Conservation (phyloP, 2,888 invertebrate genomes). For the Mythimna lalbum region DNA sequence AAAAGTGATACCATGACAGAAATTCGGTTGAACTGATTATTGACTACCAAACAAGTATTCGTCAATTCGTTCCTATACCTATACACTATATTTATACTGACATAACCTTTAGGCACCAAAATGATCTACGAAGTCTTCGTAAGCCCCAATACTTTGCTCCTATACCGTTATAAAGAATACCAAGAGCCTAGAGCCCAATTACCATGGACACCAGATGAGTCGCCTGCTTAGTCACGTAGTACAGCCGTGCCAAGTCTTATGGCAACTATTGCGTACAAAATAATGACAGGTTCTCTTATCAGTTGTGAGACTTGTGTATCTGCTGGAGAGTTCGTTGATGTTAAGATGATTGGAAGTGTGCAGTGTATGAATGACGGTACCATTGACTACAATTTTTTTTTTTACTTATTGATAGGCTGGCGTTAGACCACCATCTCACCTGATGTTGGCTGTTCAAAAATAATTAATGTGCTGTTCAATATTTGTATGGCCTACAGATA, state of each 20-base stretch:
- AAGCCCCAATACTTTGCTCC: neutral
- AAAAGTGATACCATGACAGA: too few species aligned
- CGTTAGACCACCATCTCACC: too few species aligned
- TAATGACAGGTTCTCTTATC: conserved; percentile 50
- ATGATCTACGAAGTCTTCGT: neutral
- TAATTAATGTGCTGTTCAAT: too few species aligned
- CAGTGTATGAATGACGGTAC: neutral
- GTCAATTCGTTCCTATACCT: neutral
- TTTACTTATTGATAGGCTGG: too few species aligned
- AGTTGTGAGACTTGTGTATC: conserved; percentile 26
- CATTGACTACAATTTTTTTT: too few species aligned
- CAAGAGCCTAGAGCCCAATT: conserved; percentile 30
- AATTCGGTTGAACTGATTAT: too few species aligned
- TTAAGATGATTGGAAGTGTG: neutral
- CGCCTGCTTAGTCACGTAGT: conserved; percentile 58
- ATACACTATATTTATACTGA: neutral
- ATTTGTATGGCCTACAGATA: too few species aligned
- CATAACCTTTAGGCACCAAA: neutral
- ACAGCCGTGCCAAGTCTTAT: conserved; percentile 47
- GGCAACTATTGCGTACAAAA: conserved; percentile 49
- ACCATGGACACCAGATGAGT: conserved; percentile 54
- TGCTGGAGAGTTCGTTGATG: neutral
- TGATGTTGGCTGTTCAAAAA: too few species aligned
- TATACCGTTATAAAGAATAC: conserved; percentile 22
- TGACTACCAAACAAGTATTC: too few species aligned